phyloP scores from a whole-genome alignment of 1,140 invertebrate species.

The Harpegnathos saltator region DNA sequence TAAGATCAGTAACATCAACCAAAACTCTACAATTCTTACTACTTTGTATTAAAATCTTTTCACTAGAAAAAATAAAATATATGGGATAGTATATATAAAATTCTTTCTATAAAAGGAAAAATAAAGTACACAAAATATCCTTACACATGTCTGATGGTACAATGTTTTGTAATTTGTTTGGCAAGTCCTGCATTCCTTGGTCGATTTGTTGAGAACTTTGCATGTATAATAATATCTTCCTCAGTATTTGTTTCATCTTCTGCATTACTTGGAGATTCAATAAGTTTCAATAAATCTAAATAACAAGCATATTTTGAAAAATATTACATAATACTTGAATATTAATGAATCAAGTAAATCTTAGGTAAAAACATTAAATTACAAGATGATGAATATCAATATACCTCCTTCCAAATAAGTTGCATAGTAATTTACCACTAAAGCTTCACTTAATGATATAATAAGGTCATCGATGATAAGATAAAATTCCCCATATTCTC shows the following conservation, averaged over 20 bases:
- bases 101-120: not conserved
- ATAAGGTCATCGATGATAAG: not conserved
- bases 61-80: conserved; percentile 26
- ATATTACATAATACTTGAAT: not conserved
- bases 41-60: conserved; percentile 29
- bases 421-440: conserved; percentile 21
- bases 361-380: not conserved
- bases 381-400: not conserved
- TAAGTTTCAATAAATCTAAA: conserved; percentile 25
- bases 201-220: not conserved
- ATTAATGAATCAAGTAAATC: conserved; percentile 3
- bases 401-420: conserved; percentile 8
- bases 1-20: conserved; percentile 32
- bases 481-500: conserved; percentile 48
- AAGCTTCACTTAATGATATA: conserved; percentile 16
- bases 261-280: not conserved
- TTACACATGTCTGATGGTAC: not conserved
- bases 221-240: not conserved
- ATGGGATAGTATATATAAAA: conserved; percentile 8
- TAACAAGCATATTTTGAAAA: not conserved
- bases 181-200: not conserved
- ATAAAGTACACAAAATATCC: not conserved
- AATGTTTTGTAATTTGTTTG: not conserved
- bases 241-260: not conserved
- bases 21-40: not conserved